These are phyloP conservation scores for Bos indicus DNA, from an alignment of 2,113 vertebrate genomes.

Conservation along the genomic window DNA sequence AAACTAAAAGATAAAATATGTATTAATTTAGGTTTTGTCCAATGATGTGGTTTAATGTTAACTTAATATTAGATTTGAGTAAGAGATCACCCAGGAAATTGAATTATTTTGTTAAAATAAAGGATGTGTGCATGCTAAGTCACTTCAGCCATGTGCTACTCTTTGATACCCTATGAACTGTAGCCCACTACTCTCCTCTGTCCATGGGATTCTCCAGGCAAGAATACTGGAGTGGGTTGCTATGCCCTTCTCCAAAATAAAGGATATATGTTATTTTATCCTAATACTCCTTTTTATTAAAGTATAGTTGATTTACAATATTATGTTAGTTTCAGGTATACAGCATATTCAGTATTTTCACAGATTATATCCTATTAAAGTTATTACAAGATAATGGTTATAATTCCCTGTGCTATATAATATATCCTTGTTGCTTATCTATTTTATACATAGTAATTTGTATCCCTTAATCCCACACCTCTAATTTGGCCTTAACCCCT, in stretches of 20 bases:
- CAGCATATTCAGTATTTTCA: not conserved
- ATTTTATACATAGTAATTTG: not conserved
- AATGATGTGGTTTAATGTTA: not conserved
- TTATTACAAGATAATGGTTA: not conserved
- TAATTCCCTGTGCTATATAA: not conserved
- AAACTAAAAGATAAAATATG: not conserved
- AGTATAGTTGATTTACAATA: not conserved
- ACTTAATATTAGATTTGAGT: not conserved
- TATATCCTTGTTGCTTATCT: not conserved
- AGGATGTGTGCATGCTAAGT: not conserved
- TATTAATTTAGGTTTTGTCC: slow-evolving; percentile 11
- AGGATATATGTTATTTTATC: not conserved
- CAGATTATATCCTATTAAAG: not conserved
- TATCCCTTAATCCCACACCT: not conserved
- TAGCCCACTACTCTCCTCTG: not conserved
- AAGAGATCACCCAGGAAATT: not conserved
- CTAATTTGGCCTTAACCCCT: not conserved
- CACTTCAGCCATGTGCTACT: not conserved
- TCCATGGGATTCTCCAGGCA: not conserved
- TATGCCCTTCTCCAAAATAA: not conserved
- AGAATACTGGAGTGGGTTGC: not conserved
- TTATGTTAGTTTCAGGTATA: not conserved
- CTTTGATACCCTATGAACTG: not conserved
- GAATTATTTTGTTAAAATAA: not conserved
- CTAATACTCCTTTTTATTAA: not conserved